Conservation (phyloP, 2,113 vertebrate species). For the Macaca fascicularis region DNA sequence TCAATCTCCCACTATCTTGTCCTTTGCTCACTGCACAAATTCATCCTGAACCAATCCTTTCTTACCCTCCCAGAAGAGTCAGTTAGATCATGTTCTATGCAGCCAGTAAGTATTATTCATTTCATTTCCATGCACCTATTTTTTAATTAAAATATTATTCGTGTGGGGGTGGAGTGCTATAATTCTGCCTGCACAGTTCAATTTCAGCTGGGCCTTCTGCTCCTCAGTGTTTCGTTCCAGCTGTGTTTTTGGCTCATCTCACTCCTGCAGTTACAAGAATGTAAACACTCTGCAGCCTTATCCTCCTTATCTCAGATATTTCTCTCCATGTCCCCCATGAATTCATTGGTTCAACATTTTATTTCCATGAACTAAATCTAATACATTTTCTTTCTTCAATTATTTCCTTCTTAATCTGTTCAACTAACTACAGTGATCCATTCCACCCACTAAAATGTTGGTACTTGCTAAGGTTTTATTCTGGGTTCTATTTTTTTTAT, state of each 20-base stretch:
- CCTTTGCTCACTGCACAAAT: background rate
- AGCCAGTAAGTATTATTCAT: background rate
- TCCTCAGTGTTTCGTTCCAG: background rate
- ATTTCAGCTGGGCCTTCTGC: background rate
- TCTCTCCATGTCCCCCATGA: background rate
- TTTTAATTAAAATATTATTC: background rate
- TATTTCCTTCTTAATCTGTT: conserved; percentile 1
- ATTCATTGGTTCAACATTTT: conserved; percentile 48
- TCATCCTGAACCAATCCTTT: background rate
- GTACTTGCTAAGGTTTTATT: background rate
- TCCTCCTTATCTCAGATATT: background rate
- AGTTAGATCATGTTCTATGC: background rate
- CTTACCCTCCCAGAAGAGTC: background rate
- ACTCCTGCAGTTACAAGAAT: background rate
- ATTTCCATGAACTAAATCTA: conserved; percentile 33
- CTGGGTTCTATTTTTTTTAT: background rate
- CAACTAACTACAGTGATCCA: background rate
- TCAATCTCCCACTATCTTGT: background rate
- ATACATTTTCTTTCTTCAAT: background rate
- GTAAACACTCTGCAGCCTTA: background rate
- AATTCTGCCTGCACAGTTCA: background rate
- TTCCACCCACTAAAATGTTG: background rate
- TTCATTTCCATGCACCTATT: background rate
- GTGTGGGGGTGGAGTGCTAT: background rate
- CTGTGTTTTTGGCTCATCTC: conserved; percentile 46